These are phyloP conservation scores for Rhodinocichla rosea DNA, from an alignment of 2,113 vertebrate genomes.

Conservation along the genomic window DNA sequence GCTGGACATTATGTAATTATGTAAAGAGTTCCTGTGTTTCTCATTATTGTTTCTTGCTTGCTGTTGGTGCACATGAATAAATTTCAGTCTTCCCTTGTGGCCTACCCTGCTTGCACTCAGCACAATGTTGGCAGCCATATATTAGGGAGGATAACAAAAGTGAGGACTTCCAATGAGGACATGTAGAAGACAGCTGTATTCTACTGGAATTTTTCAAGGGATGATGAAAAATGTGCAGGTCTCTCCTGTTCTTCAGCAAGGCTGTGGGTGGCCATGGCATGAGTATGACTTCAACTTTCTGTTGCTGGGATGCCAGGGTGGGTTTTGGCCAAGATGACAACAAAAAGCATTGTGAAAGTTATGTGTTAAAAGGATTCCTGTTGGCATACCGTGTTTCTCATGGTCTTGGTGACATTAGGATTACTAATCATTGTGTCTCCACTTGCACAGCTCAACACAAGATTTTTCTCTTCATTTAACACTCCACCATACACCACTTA, in stretches of 20 bases:
- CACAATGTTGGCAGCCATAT: background rate
- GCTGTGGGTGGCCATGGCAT: fast-evolving
- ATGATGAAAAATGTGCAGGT: background rate
- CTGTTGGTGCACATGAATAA: conserved; percentile 11
- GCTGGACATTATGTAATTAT: conserved; percentile 29
- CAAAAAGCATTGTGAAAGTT: background rate
- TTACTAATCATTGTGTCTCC: background rate
- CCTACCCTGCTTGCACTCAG: background rate
- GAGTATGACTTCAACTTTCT: background rate
- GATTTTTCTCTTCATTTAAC: background rate
- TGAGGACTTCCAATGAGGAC: background rate
- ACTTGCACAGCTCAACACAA: background rate
- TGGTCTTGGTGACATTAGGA: background rate
- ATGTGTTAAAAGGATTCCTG: background rate
- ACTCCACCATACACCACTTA: background rate
- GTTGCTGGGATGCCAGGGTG: background rate
- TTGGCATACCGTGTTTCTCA: background rate
- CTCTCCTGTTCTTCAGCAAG: background rate
- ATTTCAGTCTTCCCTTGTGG: conserved; percentile 9
- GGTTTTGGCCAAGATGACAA: background rate
- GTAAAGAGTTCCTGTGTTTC: conserved; percentile 38
- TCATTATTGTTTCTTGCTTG: conserved; percentile 38
- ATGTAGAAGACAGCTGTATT: background rate
- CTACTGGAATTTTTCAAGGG: background rate
- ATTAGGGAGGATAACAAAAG: background rate